These are phyloP conservation scores for Labroides dimidiatus DNA, from an alignment of 2,797 vertebrate species.

Conservation along the genomic window DNA sequence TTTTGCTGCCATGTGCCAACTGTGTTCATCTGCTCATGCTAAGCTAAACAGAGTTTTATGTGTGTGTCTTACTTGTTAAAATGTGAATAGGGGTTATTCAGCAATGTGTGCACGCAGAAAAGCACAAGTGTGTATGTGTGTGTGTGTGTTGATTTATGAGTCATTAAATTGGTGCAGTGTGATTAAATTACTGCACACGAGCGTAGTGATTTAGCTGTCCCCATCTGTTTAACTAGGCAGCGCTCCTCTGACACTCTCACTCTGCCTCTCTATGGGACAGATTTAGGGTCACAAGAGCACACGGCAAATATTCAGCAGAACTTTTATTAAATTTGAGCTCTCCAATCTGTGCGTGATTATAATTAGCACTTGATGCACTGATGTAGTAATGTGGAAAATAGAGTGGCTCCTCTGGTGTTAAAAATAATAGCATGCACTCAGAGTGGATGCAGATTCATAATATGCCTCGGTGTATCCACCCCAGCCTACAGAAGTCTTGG, in stretches of 20 bases:
- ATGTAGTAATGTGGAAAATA: not conserved
- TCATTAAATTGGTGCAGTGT: slow-evolving; percentile 51
- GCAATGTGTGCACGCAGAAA: not conserved
- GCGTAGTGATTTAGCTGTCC: slow-evolving; percentile 27
- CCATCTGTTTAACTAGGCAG: slow-evolving; percentile 59
- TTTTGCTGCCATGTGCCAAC: not conserved
- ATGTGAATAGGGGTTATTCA: slow-evolving; percentile 18
- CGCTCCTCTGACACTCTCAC: slow-evolving; percentile 31
- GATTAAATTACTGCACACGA: slow-evolving; percentile 60
- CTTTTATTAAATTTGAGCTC: slow-evolving; percentile 38
- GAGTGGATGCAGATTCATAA: not conserved
- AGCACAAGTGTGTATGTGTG: not conserved
- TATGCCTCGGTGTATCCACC: no score
- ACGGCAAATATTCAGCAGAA: slow-evolving; percentile 5
- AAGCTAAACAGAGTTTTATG: slow-evolving; percentile 16
- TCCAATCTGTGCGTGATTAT: slow-evolving; percentile 23
- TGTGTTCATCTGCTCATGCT: not conserved
- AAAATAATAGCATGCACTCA: not conserved
- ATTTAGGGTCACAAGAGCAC: slow-evolving; percentile 26
- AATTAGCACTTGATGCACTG: slow-evolving; percentile 13
- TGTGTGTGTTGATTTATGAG: slow-evolving; percentile 35
- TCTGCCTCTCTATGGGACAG: slow-evolving; percentile 20
- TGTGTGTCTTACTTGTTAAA: slow-evolving; percentile 23
- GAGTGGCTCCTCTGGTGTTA: not conserved
- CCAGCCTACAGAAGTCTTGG: no score